Evolutionary conservation across 2,888 invertebrate genomes (phyloP), one percentile per base, ranked within the genome.

Genomic region (Drosophila ustulata): DNA sequence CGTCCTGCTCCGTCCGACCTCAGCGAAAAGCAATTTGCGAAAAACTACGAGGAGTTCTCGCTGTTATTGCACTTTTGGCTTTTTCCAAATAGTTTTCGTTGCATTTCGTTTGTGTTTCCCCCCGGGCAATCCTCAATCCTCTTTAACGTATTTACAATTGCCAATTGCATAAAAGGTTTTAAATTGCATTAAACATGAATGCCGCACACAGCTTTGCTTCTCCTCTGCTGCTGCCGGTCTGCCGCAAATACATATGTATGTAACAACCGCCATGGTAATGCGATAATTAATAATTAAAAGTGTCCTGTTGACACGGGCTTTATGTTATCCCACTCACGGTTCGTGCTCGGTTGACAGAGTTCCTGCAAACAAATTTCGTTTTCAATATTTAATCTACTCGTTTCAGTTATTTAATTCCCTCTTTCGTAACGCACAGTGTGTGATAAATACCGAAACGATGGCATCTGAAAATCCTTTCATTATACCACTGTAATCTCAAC

Each of bases 101-200:
- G 39, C 39, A 41, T 41, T 41, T 41, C 39, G 18, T 41, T 39
- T 39, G 13, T 11, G 28, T 34, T 41, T 9, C 5, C 25, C 52
- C 9, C 52, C 5, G 1, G 8, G 8, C 5, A 41, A 41, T 13
- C 23, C 30, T 25, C 6, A 11, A 7, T 28, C 28, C 30, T 9
- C 43, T 51, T 32, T 7, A 51, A 45, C n/a, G 2, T 50, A 32
- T 51, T 59, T 32, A 43, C 25, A 59, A 26, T 43, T 28, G 34
- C n/a, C 41, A 37, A 37, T 53, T 23, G 46, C 37, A 37, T 46
- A 28, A 55, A 37, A 30, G n/a, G 30, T 4, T 28, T 55, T 46
- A n/a, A 18, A 62, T 46, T 62, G 46, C 28, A 39, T 62, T 46
- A 53, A 61, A 53, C 13, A 43, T 34, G 11, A 45, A 37, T 45